Conservation (phyloP, 1,140 invertebrate species). For the Papilio dardanus region DNA sequence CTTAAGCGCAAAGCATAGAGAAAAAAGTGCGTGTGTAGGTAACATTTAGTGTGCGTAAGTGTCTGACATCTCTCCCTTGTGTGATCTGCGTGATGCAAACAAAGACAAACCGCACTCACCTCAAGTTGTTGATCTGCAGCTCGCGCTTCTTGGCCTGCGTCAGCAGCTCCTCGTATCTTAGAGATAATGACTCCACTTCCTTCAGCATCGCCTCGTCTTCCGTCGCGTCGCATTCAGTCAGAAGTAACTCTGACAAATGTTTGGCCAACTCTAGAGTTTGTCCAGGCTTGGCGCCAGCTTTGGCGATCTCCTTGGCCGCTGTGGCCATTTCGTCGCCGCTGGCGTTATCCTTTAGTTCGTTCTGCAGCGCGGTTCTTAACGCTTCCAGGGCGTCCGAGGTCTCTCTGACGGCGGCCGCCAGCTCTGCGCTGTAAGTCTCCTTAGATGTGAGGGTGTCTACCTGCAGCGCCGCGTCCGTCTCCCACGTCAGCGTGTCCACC, state of each 20-base stretch:
- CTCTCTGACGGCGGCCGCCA: slow-evolving; percentile 85
- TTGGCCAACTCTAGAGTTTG: slow-evolving; percentile 87
- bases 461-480: slow-evolving; percentile 89
- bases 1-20: slow-evolving; percentile 15
- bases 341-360: slow-evolving; percentile 65
- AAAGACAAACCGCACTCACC: slow-evolving; percentile 76
- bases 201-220: slow-evolving; percentile 85
- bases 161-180: slow-evolving; percentile 87
- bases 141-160: slow-evolving; percentile 88
- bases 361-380: slow-evolving; percentile 55
- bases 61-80: slow-evolving; percentile 16
- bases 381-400: slow-evolving; percentile 68
- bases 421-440: slow-evolving; percentile 90
- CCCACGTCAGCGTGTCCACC: slow-evolving; percentile 89
- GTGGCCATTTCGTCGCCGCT: slow-evolving; percentile 69
- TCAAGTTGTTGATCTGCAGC: slow-evolving; percentile 88
- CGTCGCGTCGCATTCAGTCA: slow-evolving; percentile 88
- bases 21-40: slow-evolving; percentile 13
- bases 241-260: slow-evolving; percentile 88
- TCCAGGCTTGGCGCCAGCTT: slow-evolving; percentile 70
- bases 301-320: slow-evolving; percentile 75
- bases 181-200: slow-evolving; percentile 85
- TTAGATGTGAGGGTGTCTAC: slow-evolving; percentile 91
- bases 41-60: slow-evolving; percentile 19
- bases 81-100: slow-evolving; percentile 19